Conservation (phyloP, 2,113 vertebrate species). For the Crotalus tigris region DNA sequence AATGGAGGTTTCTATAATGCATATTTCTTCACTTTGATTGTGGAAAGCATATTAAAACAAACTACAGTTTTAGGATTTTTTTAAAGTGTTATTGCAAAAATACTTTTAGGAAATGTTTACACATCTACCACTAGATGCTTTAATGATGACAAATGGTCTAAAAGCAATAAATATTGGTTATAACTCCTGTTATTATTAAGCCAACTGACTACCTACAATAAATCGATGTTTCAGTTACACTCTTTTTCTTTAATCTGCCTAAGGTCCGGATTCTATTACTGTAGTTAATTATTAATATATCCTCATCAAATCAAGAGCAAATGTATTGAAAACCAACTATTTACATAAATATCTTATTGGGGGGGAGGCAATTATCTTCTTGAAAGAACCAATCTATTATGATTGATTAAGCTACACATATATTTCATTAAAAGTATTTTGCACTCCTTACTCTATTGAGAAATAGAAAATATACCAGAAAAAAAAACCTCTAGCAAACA, state of each 20-base stretch:
- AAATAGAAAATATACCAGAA: background rate
- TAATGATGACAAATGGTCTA: background rate
- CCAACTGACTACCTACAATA: background rate
- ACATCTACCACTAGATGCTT: background rate
- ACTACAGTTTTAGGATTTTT: background rate
- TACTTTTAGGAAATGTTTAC: background rate
- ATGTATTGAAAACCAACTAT: background rate
- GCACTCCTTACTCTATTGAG: background rate
- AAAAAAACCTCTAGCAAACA: background rate
- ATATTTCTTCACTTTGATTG: background rate
- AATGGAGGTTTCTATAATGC: accelerated
- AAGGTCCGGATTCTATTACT: background rate
- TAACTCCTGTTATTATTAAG: background rate
- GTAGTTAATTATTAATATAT: background rate
- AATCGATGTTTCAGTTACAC: no score
- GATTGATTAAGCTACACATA: background rate
- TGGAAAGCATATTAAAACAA: background rate
- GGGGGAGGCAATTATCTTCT: background rate
- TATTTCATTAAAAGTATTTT: background rate
- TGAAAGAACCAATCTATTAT: background rate
- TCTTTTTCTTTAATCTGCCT: background rate
- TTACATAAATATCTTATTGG: background rate
- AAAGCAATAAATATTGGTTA: background rate
- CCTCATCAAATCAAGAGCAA: background rate
- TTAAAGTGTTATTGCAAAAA: background rate